phyloP scores from a whole-genome alignment of 2,888 invertebrate species.

The Autographa gamma region DNA sequence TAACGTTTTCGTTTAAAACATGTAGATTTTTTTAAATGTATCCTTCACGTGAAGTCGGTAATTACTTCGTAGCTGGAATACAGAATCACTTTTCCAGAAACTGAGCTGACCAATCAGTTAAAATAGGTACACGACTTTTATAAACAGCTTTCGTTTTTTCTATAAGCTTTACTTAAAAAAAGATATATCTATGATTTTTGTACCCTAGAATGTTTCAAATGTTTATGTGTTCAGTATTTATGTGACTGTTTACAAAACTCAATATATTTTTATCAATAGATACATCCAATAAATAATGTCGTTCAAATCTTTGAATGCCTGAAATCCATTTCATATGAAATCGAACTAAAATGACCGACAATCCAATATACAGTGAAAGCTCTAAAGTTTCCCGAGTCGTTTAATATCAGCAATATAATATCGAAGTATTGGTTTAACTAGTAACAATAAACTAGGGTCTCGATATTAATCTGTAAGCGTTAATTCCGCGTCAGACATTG shows the following conservation, averaged over 20 bases:
- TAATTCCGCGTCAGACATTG: conserved; percentile 7
- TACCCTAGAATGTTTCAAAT: too few species aligned
- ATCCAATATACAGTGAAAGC: not conserved
- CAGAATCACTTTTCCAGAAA: too few species aligned
- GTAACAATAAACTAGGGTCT: conserved; percentile 16
- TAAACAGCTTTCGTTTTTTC: too few species aligned
- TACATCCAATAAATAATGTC: too few species aligned
- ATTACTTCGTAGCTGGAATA: not conserved
- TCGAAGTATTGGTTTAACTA: conserved; percentile 6
- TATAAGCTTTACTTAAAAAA: too few species aligned
- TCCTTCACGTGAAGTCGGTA: not conserved
- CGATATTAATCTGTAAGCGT: conserved; percentile 34
- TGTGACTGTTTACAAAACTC: too few species aligned
- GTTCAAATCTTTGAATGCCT: not conserved
- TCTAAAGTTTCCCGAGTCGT: not conserved
- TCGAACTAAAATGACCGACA: not conserved
- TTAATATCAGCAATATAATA: conserved; percentile 2
- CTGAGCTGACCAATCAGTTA: too few species aligned
- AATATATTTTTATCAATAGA: too few species aligned
- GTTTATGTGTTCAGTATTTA: too few species aligned
- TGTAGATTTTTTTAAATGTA: not conserved
- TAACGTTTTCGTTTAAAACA: too few species aligned
- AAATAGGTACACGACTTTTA: too few species aligned
- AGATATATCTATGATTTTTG: too few species aligned
- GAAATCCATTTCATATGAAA: not conserved